phyloP scores from a whole-genome alignment of 1,140 invertebrate species.

The Xylocopa sonorina region DNA sequence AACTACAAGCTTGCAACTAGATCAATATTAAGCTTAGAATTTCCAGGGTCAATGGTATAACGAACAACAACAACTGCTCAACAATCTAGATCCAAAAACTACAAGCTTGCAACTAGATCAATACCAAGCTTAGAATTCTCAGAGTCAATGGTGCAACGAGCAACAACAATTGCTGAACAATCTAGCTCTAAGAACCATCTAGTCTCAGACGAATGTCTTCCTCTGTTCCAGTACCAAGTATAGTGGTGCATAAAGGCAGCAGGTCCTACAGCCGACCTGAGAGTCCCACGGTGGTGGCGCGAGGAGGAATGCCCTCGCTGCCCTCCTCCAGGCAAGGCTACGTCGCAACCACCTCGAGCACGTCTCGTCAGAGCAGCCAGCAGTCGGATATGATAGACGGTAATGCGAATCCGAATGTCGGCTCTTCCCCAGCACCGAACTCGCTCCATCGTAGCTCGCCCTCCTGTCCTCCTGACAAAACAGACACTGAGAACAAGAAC shows the following conservation, averaged over 20 bases:
- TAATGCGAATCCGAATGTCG: slow-evolving; percentile 70
- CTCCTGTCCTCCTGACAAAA: slow-evolving; percentile 72
- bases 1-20: too few species aligned
- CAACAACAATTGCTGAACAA: too few species aligned
- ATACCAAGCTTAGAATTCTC: too few species aligned
- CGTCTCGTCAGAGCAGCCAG: slow-evolving; percentile 66
- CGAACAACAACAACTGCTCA: too few species aligned
- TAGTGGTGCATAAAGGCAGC: slow-evolving; percentile 79
- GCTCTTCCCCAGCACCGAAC: slow-evolving; percentile 54
- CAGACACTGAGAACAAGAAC: slow-evolving; percentile 76
- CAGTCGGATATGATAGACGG: slow-evolving; percentile 80
- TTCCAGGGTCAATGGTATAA: too few species aligned
- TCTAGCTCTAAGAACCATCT: too few species aligned
- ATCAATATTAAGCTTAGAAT: too few species aligned
- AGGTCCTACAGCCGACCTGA: slow-evolving; percentile 76
- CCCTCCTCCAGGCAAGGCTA: slow-evolving; percentile 76
- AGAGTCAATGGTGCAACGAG: too few species aligned
- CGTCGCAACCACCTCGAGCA: slow-evolving; percentile 70
- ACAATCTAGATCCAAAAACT: too few species aligned
- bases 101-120: too few species aligned
- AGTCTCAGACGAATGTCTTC: slow-evolving; percentile 3
- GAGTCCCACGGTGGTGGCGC: slow-evolving; percentile 75
- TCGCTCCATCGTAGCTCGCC: slow-evolving; percentile 60
- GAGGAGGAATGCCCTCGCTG: slow-evolving; percentile 79
- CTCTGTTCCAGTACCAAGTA: slow-evolving; percentile 79